A percentile compares a stretch with the other conserved stretches of the same genome.
phyloP scores from a whole-genome alignment of 2,888 invertebrate species.

The Meganola albula region DNA sequence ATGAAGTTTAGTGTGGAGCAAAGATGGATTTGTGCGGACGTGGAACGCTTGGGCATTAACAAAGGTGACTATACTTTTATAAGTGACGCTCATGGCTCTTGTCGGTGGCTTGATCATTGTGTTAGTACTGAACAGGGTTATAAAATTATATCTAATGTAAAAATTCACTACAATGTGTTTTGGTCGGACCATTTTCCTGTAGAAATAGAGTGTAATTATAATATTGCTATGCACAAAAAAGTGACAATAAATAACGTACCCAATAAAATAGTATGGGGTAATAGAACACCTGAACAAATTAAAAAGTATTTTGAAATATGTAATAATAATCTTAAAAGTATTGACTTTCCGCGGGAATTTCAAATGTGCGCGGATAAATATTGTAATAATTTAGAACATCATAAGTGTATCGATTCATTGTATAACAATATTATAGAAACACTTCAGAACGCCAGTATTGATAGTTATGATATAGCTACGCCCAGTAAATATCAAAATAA shows the following conservation, averaged over 20 bases:
- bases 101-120: constrained; percentile 1
- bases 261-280: not conserved
- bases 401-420: no score
- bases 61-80: not conserved
- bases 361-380: no score
- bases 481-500: no score
- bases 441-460: no score
- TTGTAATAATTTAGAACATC: no score
- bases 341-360: no score
- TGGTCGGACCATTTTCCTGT: not conserved
- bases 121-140: not conserved
- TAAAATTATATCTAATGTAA: not conserved
- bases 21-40: no score
- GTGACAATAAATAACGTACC: not conserved
- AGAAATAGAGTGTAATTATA: not conserved
- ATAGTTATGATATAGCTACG: no score
- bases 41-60: not conserved
- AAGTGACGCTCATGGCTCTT: not conserved
- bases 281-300: no score
- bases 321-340: no score
- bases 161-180: not conserved
- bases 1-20: not conserved
- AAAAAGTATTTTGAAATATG: no score
- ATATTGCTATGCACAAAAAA: not conserved
- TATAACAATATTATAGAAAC: no score